Evolutionary conservation across 2,113 vertebrate genomes (phyloP).

Genomic region (Platycercus adscitus): DNA sequence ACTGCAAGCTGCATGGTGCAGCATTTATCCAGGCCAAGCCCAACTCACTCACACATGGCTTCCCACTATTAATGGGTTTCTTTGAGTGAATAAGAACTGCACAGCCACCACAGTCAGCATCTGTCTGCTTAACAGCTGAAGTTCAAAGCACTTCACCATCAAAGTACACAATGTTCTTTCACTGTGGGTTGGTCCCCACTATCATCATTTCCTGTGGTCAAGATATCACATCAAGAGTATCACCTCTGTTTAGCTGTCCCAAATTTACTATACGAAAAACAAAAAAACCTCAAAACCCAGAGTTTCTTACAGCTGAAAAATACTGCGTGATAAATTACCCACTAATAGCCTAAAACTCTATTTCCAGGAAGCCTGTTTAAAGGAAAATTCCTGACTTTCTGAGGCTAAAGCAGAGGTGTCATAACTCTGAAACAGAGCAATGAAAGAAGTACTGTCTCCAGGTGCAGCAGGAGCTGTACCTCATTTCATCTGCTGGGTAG

Average conservation of each 20-base stretch:
- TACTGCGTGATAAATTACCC: slow-evolving; percentile 76
- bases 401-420: slow-evolving; percentile 77
- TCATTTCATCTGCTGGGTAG: slow-evolving; percentile 72
- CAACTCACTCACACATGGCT: not conserved
- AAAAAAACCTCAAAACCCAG: slow-evolving; percentile 53
- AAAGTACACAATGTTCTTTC: not conserved
- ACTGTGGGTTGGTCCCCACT: not conserved
- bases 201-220: slow-evolving; percentile 17
- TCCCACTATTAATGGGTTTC: not conserved
- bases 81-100: not conserved
- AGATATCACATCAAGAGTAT: slow-evolving; percentile 22
- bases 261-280: slow-evolving; percentile 27
- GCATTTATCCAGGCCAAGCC: not conserved
- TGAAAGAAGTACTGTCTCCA: slow-evolving; percentile 81
- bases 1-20: not conserved
- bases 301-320: slow-evolving; percentile 70
- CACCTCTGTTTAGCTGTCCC: slow-evolving; percentile 15
- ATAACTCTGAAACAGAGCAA: slow-evolving; percentile 73
- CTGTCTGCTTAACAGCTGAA: slow-evolving; percentile 2
- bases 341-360: slow-evolving; percentile 70
- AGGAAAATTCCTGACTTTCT: slow-evolving; percentile 78
- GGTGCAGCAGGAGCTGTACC: slow-evolving; percentile 72
- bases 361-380: slow-evolving; percentile 81
- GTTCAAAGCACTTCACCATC: slow-evolving; percentile 24
- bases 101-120: slow-evolving; percentile 39